A percentile compares a stretch with the other conserved stretches of the same genome.
Evolutionary conservation across 2,888 invertebrate genomes (phyloP).

Genomic region (Cheiracanthium punctorium): DNA sequence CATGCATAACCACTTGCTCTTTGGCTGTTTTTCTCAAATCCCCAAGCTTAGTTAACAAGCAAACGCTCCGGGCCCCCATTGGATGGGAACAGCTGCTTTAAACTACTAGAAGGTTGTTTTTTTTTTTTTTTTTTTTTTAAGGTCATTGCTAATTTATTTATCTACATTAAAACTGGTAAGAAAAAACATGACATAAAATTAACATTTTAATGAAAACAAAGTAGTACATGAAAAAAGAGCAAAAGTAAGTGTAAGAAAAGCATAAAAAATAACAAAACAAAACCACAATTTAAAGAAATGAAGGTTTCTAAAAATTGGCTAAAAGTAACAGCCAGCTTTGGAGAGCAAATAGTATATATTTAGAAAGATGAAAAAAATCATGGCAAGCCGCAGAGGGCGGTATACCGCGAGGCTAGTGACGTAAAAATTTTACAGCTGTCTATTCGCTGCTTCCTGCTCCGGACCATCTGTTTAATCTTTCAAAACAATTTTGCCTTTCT

Average conservation of each 20-base stretch:
- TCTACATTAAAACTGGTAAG: too few relatives aligned
- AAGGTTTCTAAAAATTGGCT: not conserved
- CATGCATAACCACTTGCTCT: too few relatives aligned
- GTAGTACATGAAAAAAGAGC: not conserved
- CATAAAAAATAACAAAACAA: not conserved
- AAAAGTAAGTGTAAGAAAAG: too few relatives aligned
- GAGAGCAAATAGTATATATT: constrained; percentile 57
- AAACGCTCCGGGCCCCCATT: too few relatives aligned
- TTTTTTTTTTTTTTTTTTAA: too few relatives aligned
- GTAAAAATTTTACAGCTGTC: constrained; percentile 59
- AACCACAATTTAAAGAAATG: not conserved
- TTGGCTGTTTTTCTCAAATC: too few relatives aligned
- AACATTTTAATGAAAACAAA: too few relatives aligned
- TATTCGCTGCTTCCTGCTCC: constrained; percentile 43
- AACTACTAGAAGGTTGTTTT: too few relatives aligned
- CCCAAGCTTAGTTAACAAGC: too few relatives aligned
- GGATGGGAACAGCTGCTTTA: too few relatives aligned
- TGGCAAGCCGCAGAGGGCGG: constrained; percentile 45
- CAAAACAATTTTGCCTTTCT: constrained; percentile 14
- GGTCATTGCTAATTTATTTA: too few relatives aligned
- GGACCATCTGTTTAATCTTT: constrained; percentile 46
- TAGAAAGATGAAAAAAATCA: constrained; percentile 54
- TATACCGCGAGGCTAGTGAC: constrained; percentile 41
- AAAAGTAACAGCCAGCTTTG: not conserved
- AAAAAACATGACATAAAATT: too few relatives aligned